Base-by-base conservation (phyloP, 1,140 invertebrate species). In the Heliconius eleuchia region DNA sequence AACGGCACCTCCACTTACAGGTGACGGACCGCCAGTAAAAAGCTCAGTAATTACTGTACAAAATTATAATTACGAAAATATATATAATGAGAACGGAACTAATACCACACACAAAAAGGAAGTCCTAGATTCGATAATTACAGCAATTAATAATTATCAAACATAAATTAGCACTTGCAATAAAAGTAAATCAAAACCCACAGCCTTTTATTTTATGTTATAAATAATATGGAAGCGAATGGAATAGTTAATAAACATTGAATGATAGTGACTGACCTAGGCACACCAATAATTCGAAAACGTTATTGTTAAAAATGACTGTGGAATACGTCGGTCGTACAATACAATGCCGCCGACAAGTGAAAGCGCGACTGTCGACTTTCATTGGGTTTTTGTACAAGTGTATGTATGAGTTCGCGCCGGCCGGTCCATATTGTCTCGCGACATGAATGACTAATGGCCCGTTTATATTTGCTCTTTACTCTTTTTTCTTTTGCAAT, bases 291-390 rank as follows among this genome's bases (percentile, higher is more conserved):
- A 87, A 87, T 87, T 87, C 83, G 82, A 85, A 34, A 85, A 84
- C 84, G 70, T 85, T 82, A 85, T 87, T 86, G 85, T 87, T 78
- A 85, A 85, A 86, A 88, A 85, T 86, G 84, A 85, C 84, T 89
- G 82, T 82, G 86, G 86, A 86, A 81, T 11, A 13, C 42, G 42
- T 16, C 42, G 42, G 83, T 83, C 76, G 78, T 82, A 87, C 85
- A 88, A 86, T 88, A 91, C 92, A 88, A 90, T 89, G 85, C 85
- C 83, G 89, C 77, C 87, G 87, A 87, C 90, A 88, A 94, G 92
- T 93, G 92, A 94, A 94, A 94, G 92, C 90, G 86, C 87, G 85
- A 91, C 92, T 94, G 92, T 94, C 92, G 87, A 93, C 92, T 93
- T 93, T 92, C 92, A 89, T 93, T 91, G 87, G 87, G 89, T 92